phyloP scores from a whole-genome alignment of 2,797 vertebrate species.

The Scomberomorus guttatus region DNA sequence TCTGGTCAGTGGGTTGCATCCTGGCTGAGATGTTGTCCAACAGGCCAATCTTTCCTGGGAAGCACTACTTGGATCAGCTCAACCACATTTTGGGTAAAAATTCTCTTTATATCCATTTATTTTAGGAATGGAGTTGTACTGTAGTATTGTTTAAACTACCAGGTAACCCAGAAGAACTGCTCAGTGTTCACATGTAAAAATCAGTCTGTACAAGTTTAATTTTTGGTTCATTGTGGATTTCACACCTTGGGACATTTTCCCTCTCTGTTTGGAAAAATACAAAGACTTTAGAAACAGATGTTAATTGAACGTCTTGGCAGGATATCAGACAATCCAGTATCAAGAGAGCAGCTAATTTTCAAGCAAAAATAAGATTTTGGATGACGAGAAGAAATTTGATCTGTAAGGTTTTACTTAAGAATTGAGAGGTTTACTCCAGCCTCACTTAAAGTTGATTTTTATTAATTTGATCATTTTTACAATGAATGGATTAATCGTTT shows the following conservation, averaged over 20 bases:
- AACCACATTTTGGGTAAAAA: constrained; percentile 91
- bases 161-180: too few relatives aligned
- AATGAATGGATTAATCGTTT: too few relatives aligned
- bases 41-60: constrained; percentile 92
- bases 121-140: neutral
- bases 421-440: neutral
- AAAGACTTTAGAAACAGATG: too few relatives aligned
- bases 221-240: too few relatives aligned
- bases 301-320: too few relatives aligned
- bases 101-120: neutral
- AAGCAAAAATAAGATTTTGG: too few relatives aligned
- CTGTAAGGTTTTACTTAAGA: neutral
- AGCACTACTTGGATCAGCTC: constrained; percentile 94
- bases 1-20: constrained; percentile 96
- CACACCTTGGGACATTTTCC: neutral
- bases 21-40: constrained; percentile 95
- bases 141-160: neutral
- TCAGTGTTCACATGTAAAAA: too few relatives aligned
- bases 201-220: too few relatives aligned
- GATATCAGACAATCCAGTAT: too few relatives aligned
- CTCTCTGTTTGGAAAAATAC: neutral
- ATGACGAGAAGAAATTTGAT: neutral
- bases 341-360: too few relatives aligned
- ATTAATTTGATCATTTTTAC: too few relatives aligned
- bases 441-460: too few relatives aligned